phyloP scores from a whole-genome alignment of 2,888 invertebrate species.

The Anagyrus pseudococci region DNA sequence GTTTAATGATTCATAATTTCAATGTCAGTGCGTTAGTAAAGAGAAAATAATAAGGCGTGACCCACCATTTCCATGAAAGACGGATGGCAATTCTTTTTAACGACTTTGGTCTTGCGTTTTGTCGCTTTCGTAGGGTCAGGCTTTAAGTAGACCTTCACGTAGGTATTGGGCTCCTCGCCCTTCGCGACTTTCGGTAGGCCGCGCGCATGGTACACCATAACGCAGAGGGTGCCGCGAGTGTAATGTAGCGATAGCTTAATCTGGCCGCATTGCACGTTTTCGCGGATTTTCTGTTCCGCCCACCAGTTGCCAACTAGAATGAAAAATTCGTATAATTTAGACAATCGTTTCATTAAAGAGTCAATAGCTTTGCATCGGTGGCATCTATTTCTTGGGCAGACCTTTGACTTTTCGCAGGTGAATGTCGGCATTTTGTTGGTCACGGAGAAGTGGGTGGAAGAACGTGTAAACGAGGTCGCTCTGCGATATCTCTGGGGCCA shows the following conservation, averaged over 20 bases:
- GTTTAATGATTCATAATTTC: not conserved
- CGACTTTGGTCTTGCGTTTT: constrained; percentile 94
- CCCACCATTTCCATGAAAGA: constrained; percentile 97
- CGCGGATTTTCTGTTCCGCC: constrained; percentile 55
- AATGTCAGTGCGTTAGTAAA: not conserved
- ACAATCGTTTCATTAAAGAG: not conserved
- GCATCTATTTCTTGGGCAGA: constrained; percentile 54
- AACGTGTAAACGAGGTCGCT: constrained; percentile 97
- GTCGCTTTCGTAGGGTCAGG: constrained; percentile 92
- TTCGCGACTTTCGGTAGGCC: constrained; percentile 82
- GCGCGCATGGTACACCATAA: constrained; percentile 91
- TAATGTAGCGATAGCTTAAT: constrained; percentile 82
- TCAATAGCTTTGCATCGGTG: not conserved
- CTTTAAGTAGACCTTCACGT: constrained; percentile 90
- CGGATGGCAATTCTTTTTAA: constrained; percentile 91
- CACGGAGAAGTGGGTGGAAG: constrained; percentile 94
- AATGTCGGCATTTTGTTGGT: constrained; percentile 89
- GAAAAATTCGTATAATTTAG: not conserved
- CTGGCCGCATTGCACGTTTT: constrained; percentile 69
- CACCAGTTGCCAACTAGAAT: constrained; percentile 59
- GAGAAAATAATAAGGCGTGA: constrained; percentile 6
- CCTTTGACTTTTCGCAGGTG: constrained; percentile 80
- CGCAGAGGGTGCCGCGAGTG: constrained; percentile 74
- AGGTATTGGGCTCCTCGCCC: constrained; percentile 85
- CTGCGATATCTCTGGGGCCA: constrained; percentile 94